phyloP scores from a whole-genome alignment of 2,113 vertebrate species.

The Ophiodon elongatus region DNA sequence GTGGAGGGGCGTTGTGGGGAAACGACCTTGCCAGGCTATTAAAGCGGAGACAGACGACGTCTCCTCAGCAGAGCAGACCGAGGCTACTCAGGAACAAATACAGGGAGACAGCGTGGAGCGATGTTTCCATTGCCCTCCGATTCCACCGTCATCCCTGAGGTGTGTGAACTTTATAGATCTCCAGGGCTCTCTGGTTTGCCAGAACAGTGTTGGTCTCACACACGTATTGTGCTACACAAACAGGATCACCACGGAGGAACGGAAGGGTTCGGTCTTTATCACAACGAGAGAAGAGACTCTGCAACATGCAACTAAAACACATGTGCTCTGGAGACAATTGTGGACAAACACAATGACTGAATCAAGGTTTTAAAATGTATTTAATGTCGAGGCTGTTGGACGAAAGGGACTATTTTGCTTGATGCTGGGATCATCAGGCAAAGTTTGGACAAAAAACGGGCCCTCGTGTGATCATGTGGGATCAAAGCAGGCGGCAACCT shows the following conservation, averaged over 20 bases:
- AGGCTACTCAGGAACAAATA: conserved; percentile 37
- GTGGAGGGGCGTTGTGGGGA: conserved; percentile 42
- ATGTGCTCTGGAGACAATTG: background rate
- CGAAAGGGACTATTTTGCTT: conserved; percentile 17
- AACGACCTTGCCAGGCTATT: conserved; percentile 55
- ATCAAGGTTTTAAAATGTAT: conserved; percentile 19
- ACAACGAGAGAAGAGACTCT: conserved; percentile 36
- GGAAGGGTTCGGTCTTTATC: conserved; percentile 53
- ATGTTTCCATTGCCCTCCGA: conserved; percentile 43
- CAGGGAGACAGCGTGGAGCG: conserved; percentile 35
- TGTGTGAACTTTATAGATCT: conserved; percentile 42
- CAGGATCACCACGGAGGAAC: conserved; percentile 62
- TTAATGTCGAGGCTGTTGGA: conserved; percentile 32
- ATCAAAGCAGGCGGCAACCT: background rate
- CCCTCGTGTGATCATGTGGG: background rate
- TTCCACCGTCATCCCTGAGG: conserved; percentile 18
- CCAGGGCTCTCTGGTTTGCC: conserved; percentile 39
- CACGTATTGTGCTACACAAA: conserved; percentile 44
- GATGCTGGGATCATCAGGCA: conserved; percentile 5
- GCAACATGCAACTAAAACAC: conserved; percentile 16
- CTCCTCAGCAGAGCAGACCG: conserved; percentile 37
- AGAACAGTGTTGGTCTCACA: background rate
- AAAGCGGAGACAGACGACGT: conserved; percentile 46
- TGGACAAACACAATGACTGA: conserved; percentile 16
- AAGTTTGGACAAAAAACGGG: conserved; percentile 18